Percentiles rank a stretch among this genome's conserved stretches.
Evolutionary conservation across 1,140 invertebrate genomes (phyloP).

Genomic region (Bathynomus jamesi): DNA sequence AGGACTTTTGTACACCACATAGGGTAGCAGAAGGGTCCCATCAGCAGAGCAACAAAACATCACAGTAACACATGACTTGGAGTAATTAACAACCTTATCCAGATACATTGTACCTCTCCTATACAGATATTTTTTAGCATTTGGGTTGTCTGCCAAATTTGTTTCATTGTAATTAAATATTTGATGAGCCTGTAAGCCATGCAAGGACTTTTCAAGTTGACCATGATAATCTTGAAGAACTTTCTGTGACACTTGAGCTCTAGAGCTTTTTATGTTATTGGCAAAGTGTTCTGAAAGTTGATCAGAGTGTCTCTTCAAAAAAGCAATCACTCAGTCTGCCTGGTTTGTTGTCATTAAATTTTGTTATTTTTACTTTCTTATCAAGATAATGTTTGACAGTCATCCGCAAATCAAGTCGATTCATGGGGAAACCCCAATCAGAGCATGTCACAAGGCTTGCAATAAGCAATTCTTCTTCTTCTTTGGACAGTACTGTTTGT

Average conservation of each 20-base stretch:
- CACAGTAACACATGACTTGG: neutral
- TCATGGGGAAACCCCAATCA: neutral
- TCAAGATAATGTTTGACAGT: neutral
- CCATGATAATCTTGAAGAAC: neutral
- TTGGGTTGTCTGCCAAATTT: neutral
- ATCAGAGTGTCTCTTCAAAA: neutral
- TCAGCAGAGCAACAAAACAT: neutral
- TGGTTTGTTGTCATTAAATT: neutral
- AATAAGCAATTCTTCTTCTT: neutral
- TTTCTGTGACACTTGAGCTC: neutral
- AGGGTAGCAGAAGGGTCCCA: neutral
- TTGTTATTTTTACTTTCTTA: neutral
- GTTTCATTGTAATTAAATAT: constrained; percentile 7
- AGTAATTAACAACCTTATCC: neutral
- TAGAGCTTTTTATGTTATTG: neutral
- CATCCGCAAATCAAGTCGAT: neutral
- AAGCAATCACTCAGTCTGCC: neutral
- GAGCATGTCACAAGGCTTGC: neutral
- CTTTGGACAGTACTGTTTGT: no score
- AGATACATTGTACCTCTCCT: neutral
- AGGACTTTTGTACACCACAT: neutral
- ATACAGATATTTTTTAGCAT: neutral
- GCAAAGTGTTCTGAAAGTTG: neutral
- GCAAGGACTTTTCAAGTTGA: neutral
- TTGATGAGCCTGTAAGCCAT: neutral